phyloP scores from a whole-genome alignment of 2,113 vertebrate genomes.

The Gallinago undulata region DNA sequence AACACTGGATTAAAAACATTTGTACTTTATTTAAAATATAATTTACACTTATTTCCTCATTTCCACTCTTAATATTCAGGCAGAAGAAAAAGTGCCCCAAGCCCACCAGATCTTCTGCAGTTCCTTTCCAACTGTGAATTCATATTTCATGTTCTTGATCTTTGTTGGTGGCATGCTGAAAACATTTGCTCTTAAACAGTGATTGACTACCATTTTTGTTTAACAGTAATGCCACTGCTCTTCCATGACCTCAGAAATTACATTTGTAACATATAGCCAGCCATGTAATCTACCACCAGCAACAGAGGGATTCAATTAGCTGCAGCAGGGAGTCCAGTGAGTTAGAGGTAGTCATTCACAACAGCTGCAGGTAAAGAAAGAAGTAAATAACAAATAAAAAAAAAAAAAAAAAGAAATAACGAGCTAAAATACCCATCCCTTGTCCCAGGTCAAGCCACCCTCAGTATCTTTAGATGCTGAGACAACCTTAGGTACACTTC shows the following conservation, averaged over 20 bases:
- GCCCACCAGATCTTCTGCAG: neutral
- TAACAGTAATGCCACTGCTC: neutral
- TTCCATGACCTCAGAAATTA: neutral
- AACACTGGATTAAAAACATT: neutral
- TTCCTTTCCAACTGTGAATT: neutral
- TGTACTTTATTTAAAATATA: conserved; percentile 2
- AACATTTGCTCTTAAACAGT: neutral
- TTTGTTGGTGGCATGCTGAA: conserved; percentile 46
- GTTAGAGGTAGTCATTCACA: neutral
- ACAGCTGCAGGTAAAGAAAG: neutral
- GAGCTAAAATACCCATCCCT: neutral
- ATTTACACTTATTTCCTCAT: conserved; percentile 24
- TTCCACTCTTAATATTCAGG: neutral
- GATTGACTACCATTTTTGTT: neutral
- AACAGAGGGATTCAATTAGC: neutral
- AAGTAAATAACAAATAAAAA: neutral
- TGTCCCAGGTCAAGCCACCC: neutral
- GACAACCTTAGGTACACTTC: neutral
- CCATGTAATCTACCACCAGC: neutral
- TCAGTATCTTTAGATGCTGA: neutral
- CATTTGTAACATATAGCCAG: neutral
- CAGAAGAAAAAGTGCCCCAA: neutral
- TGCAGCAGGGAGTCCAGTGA: neutral
- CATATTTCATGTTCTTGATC: conserved; percentile 17
- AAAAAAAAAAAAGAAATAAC: neutral